Evolutionary conservation across 2,797 vertebrate species (phyloP).

Genomic region (Anas bernieri): DNA sequence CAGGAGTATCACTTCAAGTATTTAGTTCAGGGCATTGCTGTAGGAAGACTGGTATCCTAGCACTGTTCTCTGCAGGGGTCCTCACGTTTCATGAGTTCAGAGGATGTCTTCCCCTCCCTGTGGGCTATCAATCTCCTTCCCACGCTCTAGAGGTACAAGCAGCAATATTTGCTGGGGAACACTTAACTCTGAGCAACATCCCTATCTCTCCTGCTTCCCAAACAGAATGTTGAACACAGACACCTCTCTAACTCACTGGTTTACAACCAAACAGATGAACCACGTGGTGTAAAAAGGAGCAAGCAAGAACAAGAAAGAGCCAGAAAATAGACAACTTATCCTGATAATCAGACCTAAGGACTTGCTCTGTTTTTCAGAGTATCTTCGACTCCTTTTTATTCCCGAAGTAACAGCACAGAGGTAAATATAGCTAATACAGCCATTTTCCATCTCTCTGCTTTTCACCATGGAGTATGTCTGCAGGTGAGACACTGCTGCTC

Average conservation of each 20-base stretch:
- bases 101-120: background rate
- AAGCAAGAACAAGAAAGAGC: background rate
- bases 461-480: background rate
- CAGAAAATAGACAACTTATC: background rate
- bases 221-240: background rate
- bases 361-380: background rate
- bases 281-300: background rate
- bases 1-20: background rate
- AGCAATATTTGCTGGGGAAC: background rate
- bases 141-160: background rate
- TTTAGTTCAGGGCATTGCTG: background rate
- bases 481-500: background rate
- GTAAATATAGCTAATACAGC: background rate
- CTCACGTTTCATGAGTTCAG: background rate
- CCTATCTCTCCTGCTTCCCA: background rate
- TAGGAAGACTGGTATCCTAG: background rate
- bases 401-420: background rate
- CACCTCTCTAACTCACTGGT: background rate
- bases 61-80: background rate
- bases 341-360: background rate
- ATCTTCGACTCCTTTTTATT: background rate
- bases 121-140: background rate
- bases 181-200: background rate
- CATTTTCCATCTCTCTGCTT: background rate
- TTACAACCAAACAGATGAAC: background rate